Evolutionary conservation across 2,797 vertebrate genomes (phyloP), one percentile per base, ranked within the genome.

Genomic region (Tympanoctomys barrerae): DNA sequence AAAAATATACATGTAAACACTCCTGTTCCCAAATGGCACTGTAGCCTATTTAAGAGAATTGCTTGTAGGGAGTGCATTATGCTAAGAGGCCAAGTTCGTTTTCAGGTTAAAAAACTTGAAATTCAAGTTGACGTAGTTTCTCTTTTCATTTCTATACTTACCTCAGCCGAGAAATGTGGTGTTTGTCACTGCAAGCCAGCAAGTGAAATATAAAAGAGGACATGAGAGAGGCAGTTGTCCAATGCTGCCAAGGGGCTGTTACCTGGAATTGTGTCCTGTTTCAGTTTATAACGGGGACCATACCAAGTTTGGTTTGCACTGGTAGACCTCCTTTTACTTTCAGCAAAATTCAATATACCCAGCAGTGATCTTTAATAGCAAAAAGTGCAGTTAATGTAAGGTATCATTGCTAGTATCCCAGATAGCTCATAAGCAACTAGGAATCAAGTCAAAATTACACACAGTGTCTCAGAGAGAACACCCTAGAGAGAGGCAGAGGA

Each of bases 11-110:
- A 46, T n/a, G 71, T 39, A 85, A 79, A 93, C n/a, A 61, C 52
- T 80, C 61, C 68, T 7, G 5, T 33, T 78, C 42, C 91, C 95
- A 61, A 61, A 54, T 33, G 87, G 71, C 64, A 36, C 54, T 19
- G 57, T 54, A 86, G 84, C 86, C 96, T 68, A 36, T 92, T 96
- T 91, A 83, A 82, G 80, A 96, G 80, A 90, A 31, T n/a, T 70
- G 77, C 91, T 79, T 39, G 61, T 0, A 2, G 77, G 46, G 42
- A 91, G 68, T 49, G 31, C 24, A 39, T 91, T 86, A 83, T 93
- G 90, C 64, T 59, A 71, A 88, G 73, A 84, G 24, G 49, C 39
- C 61, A 22, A n/a, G 46, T 71, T 95, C 77, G 28, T 92, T 86
- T 84, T 77, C 77, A 95, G 78, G 79, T 90, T 90, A 95, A 80